Evolutionary conservation across 2,888 invertebrate genomes (phyloP).

Genomic region (Agriopis aurantiaria): DNA sequence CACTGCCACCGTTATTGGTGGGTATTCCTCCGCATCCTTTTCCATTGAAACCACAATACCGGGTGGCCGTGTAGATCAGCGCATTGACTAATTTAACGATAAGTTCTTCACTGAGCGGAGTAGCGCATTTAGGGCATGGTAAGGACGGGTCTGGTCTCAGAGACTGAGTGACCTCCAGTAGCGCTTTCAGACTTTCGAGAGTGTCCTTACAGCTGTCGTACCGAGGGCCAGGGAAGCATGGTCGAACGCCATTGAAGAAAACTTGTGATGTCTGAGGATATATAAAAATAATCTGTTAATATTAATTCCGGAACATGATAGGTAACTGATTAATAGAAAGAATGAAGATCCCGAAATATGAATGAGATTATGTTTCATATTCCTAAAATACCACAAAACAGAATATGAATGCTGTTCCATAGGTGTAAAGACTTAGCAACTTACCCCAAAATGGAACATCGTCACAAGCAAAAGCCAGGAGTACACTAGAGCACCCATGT

Average conservation of each 20-base stretch:
- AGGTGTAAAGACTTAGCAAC: not conserved
- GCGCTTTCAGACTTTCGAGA: slow-evolving; percentile 53
- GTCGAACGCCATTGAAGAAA: slow-evolving; percentile 47
- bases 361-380: too few relatives aligned
- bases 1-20: slow-evolving; percentile 14
- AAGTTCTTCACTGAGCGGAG: slow-evolving; percentile 62
- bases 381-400: too few relatives aligned
- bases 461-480: slow-evolving; percentile 45
- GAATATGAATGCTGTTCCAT: too few relatives aligned
- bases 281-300: not conserved
- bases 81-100: slow-evolving; percentile 73
- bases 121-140: slow-evolving; percentile 28
- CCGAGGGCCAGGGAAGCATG: slow-evolving; percentile 27
- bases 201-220: slow-evolving; percentile 52
- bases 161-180: slow-evolving; percentile 49
- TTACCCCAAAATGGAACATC: slow-evolving; percentile 54
- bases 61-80: slow-evolving; percentile 64
- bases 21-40: slow-evolving; percentile 29
- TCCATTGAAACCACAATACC: slow-evolving; percentile 51
- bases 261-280: slow-evolving; percentile 57
- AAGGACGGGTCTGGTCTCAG: slow-evolving; percentile 42
- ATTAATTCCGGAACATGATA: not conserved
- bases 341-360: not conserved
- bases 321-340: not conserved
- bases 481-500: slow-evolving; percentile 40